phyloP scores from a whole-genome alignment of 53 echinoderm and acorn worm species.

The Temnopleurus reevesii region DNA sequence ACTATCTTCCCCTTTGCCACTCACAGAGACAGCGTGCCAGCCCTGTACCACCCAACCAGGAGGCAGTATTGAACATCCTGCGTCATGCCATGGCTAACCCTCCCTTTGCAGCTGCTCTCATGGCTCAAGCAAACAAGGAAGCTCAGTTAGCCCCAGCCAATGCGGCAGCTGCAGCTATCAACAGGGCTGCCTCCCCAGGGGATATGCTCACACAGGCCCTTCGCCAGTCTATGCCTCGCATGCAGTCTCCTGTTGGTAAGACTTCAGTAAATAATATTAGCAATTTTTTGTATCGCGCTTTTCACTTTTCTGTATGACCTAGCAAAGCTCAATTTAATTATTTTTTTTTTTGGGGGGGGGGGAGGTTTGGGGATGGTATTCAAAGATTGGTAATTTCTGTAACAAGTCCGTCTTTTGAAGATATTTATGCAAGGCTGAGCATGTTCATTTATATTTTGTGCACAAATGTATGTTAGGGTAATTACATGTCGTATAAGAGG shows the following conservation, averaged over 20 bases:
- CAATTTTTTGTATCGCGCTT: no score
- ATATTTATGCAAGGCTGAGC: no score
- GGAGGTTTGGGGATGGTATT: no score
- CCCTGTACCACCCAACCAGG: conserved; percentile 74
- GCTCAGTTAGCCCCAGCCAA: conserved; percentile 20
- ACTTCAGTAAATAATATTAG: no score
- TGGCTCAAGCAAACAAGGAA: conserved; percentile 66
- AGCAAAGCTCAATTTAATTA: no score
- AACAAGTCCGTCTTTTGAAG: no score
- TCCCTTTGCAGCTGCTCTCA: conserved; percentile 76
- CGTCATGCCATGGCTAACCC: conserved; percentile 91
- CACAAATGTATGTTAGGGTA: no score
- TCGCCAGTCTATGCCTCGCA: conserved; percentile 65
- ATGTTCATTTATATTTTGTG: no score
- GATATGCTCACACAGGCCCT: conserved; percentile 71
- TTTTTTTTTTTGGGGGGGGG: no score
- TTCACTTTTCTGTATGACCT: no score
- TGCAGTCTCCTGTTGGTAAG: conserved; percentile 73
- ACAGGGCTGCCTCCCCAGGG: conserved; percentile 59
- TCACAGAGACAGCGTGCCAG: conserved; percentile 47
- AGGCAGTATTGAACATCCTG: conserved; percentile 78
- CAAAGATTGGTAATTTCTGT: no score
- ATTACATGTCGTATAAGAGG: no score
- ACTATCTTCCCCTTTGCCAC: not conserved
- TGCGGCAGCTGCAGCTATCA: conserved; percentile 28